Conservation (phyloP, 2,888 invertebrate genomes). For the Spodoptera picta region DNA sequence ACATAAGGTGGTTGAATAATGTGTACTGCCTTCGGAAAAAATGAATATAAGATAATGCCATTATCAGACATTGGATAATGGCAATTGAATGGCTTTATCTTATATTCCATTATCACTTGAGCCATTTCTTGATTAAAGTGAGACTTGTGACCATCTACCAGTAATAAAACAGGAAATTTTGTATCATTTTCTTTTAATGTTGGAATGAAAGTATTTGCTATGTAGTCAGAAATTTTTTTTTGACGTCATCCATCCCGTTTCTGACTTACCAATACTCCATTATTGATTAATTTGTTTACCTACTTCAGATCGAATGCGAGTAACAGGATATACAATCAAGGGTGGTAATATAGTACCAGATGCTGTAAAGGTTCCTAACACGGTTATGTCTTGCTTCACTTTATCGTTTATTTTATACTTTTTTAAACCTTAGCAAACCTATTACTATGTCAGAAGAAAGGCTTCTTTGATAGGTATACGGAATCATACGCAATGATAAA, state of each 20-base stretch:
- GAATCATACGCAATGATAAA: no score
- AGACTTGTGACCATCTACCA: constrained; percentile 46
- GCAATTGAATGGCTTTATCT: no score
- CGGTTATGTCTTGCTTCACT: no score
- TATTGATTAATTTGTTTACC: constrained; percentile 15
- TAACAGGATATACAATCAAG: constrained; percentile 38
- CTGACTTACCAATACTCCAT: constrained; percentile 31
- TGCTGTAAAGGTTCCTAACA: no score
- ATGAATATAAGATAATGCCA: constrained; percentile 37
- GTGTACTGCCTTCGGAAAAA: constrained; percentile 42
- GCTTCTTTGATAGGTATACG: no score
- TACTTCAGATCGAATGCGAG: constrained; percentile 27
- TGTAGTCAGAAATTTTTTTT: constrained; percentile 33
- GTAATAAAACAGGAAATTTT: constrained; percentile 28
- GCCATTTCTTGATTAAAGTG: constrained; percentile 30
- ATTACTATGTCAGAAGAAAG: no score
- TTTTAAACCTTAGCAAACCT: no score
- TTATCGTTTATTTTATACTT: no score
- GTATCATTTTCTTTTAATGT: background rate
- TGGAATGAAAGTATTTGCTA: constrained; percentile 8
- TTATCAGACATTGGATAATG: constrained; percentile 7
- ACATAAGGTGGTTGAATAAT: constrained; percentile 43
- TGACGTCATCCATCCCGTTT: constrained; percentile 44
- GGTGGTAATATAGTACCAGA: constrained; percentile 4
- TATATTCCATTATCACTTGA: constrained; percentile 3